Percentiles rank a stretch among this genome's conserved stretches.
phyloP scores from a whole-genome alignment of 2,888 invertebrate genomes.

The Augochlorella aurata region DNA sequence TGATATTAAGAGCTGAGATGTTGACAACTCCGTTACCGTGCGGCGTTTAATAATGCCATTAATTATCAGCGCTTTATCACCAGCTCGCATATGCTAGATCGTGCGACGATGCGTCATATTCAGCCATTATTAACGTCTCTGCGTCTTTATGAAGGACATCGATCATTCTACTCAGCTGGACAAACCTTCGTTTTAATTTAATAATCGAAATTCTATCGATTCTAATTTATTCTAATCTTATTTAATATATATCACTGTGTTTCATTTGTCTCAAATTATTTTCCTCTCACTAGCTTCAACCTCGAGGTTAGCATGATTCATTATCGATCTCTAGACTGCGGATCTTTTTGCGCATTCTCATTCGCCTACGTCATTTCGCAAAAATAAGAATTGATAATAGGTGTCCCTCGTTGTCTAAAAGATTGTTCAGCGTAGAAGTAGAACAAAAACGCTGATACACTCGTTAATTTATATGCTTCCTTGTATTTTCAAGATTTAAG shows the following conservation, averaged over 20 bases:
- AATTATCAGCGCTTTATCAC: conserved; percentile 60
- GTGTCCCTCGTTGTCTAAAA: no score
- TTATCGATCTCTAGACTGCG: no score
- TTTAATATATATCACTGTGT: no score
- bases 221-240: not conserved
- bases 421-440: no score
- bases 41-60: conserved; percentile 27
- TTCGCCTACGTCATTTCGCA: no score
- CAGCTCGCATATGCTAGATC: conserved; percentile 30
- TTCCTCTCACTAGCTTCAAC: no score
- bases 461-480: no score
- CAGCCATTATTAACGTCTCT: not conserved
- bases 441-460: no score
- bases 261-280: not conserved
- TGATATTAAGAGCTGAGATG: not conserved
- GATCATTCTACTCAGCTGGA: not conserved
- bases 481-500: no score
- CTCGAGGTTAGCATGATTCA: no score
- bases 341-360: no score
- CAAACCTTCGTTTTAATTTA: not conserved
- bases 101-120: conserved; percentile 13
- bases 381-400: no score
- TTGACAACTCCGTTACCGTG: conserved; percentile 27
- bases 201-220: not conserved
- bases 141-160: not conserved